A percentile compares a stretch with the other conserved stretches of the same genome.
Conservation (phyloP, 2,113 vertebrate genomes). For the Beaufortia kweichowensis region DNA sequence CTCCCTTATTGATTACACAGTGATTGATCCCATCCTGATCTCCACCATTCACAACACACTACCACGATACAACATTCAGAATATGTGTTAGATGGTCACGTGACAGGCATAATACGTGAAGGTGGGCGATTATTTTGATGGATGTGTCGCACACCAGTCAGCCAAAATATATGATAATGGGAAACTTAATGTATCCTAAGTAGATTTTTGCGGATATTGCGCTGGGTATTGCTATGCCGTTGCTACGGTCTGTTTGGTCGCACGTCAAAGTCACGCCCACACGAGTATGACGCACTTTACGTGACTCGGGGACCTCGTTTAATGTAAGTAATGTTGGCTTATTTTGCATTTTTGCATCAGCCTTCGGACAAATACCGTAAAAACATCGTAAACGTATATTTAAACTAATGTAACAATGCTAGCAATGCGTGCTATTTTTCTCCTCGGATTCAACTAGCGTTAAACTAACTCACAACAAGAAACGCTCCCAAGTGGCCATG, state of each 20-base stretch:
- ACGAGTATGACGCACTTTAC: too few species aligned
- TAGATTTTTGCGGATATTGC: not conserved
- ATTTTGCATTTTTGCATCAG: too few species aligned
- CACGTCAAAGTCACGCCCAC: too few species aligned
- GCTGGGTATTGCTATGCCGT: too few species aligned
- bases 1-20: slow-evolving; percentile 18
- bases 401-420: too few species aligned
- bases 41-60: not conserved
- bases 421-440: too few species aligned
- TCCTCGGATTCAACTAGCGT: not conserved
- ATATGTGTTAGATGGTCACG: not conserved
- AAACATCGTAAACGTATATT: too few species aligned
- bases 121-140: not conserved
- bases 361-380: too few species aligned
- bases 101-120: not conserved
- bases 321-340: too few species aligned
- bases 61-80: not conserved
- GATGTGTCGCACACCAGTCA: not conserved
- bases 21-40: slow-evolving; percentile 31
- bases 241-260: too few species aligned
- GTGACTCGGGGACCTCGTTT: too few species aligned
- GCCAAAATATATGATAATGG: not conserved
- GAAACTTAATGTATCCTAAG: not conserved
- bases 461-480: not conserved
- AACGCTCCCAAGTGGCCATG: not conserved